Evolutionary conservation across 2,797 vertebrate species (phyloP).

Genomic region (Amblyraja radiata): DNA sequence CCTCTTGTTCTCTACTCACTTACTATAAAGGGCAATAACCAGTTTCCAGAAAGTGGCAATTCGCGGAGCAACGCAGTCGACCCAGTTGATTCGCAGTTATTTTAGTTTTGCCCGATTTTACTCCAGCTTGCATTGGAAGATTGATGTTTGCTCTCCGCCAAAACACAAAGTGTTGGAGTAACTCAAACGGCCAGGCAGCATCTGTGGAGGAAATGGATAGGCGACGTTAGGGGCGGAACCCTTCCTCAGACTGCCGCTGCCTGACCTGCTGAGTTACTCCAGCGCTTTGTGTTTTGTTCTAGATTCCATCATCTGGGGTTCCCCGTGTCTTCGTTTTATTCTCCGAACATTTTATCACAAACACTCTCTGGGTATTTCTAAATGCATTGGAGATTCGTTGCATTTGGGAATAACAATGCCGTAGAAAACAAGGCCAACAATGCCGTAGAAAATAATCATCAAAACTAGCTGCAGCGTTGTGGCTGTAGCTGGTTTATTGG

Average conservation of each 20-base stretch:
- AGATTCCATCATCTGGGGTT: too few species aligned
- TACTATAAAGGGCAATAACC: neutral
- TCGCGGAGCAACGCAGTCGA: neutral
- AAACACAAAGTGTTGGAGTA: too few species aligned
- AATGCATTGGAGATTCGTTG: neutral
- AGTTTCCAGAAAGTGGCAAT: constrained; percentile 3
- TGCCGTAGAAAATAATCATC: neutral
- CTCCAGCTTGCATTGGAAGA: neutral
- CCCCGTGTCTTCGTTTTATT: too few species aligned
- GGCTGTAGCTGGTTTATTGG: neutral
- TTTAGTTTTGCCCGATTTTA: neutral
- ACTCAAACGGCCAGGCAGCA: too few species aligned
- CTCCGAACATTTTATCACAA: neutral
- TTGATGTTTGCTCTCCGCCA: neutral
- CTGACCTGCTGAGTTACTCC: too few species aligned
- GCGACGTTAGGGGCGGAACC: too few species aligned
- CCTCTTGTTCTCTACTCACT: neutral
- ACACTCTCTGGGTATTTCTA: neutral
- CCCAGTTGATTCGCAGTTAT: neutral
- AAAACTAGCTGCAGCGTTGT: neutral
- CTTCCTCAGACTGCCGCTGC: too few species aligned
- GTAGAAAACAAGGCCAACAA: too few species aligned
- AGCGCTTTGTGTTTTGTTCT: too few species aligned
- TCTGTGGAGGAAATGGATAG: too few species aligned
- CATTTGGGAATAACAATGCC: too few species aligned